Evolutionary conservation across 2,113 vertebrate genomes (phyloP), one percentile per base, ranked within the genome.

Genomic region (Eulemur macaco): DNA sequence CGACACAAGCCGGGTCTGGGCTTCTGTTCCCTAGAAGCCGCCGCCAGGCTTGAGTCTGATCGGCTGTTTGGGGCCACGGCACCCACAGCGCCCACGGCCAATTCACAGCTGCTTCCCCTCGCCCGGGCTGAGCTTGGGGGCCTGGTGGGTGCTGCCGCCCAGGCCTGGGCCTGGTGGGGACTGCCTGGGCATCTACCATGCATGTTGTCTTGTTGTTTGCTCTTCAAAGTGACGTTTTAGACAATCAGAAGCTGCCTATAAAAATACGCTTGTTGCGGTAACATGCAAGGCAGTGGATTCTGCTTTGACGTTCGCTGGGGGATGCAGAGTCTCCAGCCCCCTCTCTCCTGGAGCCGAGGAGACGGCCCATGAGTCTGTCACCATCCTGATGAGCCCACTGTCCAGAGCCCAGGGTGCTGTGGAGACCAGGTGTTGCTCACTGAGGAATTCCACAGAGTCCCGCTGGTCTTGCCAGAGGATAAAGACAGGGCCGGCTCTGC

Each of bases 361-460:
- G 6, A 18, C 3, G 0, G 18, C 80, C 50, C 54, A 0, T 18
- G 23, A 71, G 20, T 8, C 31, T 17, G 6, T 12, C 37, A 13
- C 45, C 82, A 1, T 12, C 29, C 13, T 39, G 63, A 42, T 11
- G 2, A 54, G 31, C 68, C 13, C 7, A 0, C 15, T 7, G 3
- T 14, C 12, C 8, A 0, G 23, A 39, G 66, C 31, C 23, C 47
- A 5, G 0, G 0, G 17, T n/a, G 34, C 6, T 1, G 34, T 1
- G 18, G 64, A 45, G 34, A 15, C 9, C 0, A 37, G 23, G 11
- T 4, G 0, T 23, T 13, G 1, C 25, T 21, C 66, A 8, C 0
- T n/a, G 8, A 12, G 52, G 34, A 13, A 5, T 27, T 21, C 37
- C 12, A 0, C 2, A 8, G 2, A 8, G 6, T 20, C 6, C 54